Evolutionary conservation across 1,140 invertebrate genomes (phyloP), one percentile per base, ranked within the genome.

Genomic region (Drosophila seguyi): DNA sequence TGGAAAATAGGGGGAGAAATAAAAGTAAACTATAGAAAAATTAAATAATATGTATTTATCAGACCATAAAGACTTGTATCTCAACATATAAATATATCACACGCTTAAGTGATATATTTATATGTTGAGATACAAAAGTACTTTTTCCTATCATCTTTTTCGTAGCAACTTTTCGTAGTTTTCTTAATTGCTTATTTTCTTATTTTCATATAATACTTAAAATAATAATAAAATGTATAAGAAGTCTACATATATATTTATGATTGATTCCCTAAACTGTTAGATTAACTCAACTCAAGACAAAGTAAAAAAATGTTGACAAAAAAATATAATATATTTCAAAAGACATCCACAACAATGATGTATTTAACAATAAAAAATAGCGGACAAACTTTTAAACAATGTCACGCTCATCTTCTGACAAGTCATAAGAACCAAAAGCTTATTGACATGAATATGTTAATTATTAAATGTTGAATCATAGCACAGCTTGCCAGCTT

Each of bases 321-420:
- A 10, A 57, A 41, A 41, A 11, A 50, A 20, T 13, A 52, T 13
- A 42, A 31, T 34, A 41, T 38, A 6, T 13, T 18, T 38, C 42
- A 52, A 29, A 22, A 52, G 39, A 53, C n/a, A 39, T n/a, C 20
- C 7, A 18, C 31, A 31, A 31, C 63, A 41, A 65, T 31, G 16
- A 25, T 29, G 20, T 31, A 18, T 56, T 44, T 16, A 31, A 31
- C 45, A 69, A 71, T 45, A 27, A 47, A 25, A 59, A 59, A 22
- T 72, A 72, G 65, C 65, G 66, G 65, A 62, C 63, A 29, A 22
- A 59, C 31, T 29, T 36, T 38, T 2, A 18, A 16, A 59, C 36
- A 41, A 13, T 61, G 61, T 42, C 61, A 59, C 6, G 14, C 7
- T 67, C 34, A 48, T 50, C 36, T 34, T 65, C 41, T 41, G n/a